These are phyloP conservation scores for Lophochroa leadbeateri DNA, from an alignment of 2,113 vertebrate genomes.

Conservation along the genomic window DNA sequence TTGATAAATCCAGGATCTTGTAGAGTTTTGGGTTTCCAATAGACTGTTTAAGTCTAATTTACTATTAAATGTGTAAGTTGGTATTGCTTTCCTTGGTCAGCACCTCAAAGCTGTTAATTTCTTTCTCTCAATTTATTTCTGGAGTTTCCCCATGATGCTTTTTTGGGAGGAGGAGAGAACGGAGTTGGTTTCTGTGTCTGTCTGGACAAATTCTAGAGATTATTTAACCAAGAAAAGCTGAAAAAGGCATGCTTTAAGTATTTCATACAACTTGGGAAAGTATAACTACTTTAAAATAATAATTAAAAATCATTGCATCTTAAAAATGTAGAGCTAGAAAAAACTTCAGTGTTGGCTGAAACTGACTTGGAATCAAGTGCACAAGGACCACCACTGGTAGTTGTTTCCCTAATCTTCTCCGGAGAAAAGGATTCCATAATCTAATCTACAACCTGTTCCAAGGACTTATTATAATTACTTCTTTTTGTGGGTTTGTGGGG, in stretches of 20 bases:
- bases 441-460: not conserved
- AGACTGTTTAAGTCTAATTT: not conserved
- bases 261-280: not conserved
- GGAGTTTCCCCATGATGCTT: not conserved
- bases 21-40: not conserved
- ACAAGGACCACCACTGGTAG: not conserved
- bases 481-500: fast-evolving
- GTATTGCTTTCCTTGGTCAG: not conserved
- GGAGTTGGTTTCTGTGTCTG: not conserved
- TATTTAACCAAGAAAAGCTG: not conserved
- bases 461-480: not conserved
- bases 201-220: not conserved
- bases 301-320: not conserved
- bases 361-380: not conserved
- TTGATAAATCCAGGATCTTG: not conserved
- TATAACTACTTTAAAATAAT: not conserved
- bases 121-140: not conserved
- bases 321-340: not conserved
- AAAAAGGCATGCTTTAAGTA: not conserved
- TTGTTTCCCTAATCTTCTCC: not conserved
- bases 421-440: not conserved
- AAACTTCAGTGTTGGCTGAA: not conserved
- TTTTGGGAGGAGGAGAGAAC: not conserved
- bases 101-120: not conserved
- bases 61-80: not conserved